Conservation (phyloP, 2,797 vertebrate species). For the Enteromius mattozi region DNA sequence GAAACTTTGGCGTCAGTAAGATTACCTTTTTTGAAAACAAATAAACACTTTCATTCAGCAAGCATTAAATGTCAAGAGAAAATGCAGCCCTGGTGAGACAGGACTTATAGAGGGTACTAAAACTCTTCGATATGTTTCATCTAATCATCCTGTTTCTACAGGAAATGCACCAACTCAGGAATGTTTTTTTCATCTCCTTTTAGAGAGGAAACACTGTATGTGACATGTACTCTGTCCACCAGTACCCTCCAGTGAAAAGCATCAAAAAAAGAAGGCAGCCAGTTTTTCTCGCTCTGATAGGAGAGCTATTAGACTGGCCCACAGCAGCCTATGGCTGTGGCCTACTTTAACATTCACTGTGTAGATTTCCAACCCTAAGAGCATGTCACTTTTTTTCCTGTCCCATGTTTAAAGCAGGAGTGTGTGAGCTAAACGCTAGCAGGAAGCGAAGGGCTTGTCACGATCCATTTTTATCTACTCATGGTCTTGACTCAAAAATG, state of each 20-base stretch:
- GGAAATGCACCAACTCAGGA: background rate
- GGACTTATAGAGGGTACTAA: background rate
- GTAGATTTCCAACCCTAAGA: constrained; percentile 62
- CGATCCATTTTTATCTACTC: constrained; percentile 54
- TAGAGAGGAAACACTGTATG: constrained; percentile 55
- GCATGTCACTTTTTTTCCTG: constrained; percentile 46
- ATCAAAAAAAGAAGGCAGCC: constrained; percentile 56
- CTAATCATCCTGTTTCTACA: background rate
- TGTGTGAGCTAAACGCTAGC: constrained; percentile 45
- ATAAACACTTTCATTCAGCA: background rate
- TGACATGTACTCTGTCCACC: constrained; percentile 31
- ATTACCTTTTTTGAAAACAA: background rate
- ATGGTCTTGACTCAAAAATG: constrained; percentile 40
- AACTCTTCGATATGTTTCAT: background rate
- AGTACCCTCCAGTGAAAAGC: constrained; percentile 45
- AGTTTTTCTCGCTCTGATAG: constrained; percentile 56
- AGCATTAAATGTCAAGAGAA: background rate
- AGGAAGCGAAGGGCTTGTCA: constrained; percentile 50
- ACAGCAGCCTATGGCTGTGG: constrained; percentile 57
- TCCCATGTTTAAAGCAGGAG: constrained; percentile 50
- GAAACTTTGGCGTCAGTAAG: background rate
- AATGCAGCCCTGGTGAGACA: background rate
- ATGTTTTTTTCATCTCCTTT: constrained; percentile 50
- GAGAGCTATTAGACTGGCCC: constrained; percentile 59
- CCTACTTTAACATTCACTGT: constrained; percentile 61